A percentile compares a stretch with the other conserved stretches of the same genome.
These are phyloP conservation scores for Myrmophylax atrothorax DNA, from an alignment of 2,113 vertebrate genomes.

Conservation along the genomic window DNA sequence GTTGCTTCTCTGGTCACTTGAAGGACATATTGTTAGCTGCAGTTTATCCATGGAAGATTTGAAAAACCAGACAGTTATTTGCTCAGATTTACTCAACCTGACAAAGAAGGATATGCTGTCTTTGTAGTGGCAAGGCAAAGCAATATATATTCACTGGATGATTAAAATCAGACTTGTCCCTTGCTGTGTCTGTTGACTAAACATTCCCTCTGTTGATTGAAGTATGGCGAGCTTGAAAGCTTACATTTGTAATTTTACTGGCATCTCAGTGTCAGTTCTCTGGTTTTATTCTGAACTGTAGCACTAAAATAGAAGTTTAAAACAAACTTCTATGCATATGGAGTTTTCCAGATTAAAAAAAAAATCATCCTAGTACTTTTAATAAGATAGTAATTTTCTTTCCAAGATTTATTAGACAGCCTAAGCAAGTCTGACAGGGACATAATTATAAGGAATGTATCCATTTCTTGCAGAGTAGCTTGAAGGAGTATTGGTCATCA, in stretches of 20 bases:
- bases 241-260: neutral
- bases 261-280: neutral
- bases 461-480: neutral
- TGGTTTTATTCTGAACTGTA: neutral
- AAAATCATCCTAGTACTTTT: neutral
- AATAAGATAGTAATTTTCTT: neutral
- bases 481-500: neutral
- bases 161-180: neutral
- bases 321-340: neutral
- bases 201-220: neutral
- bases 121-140: neutral
- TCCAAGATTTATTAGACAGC: neutral
- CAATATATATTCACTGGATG: neutral
- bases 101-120: neutral
- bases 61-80: neutral
- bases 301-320: neutral
- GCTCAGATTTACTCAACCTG: neutral
- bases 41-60: neutral
- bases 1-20: neutral
- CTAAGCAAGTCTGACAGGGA: neutral
- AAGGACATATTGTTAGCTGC: neutral
- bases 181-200: neutral
- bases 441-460: neutral
- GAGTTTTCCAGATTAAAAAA: neutral
- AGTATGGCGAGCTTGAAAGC: neutral